These are phyloP conservation scores for Idaea biselata DNA, from an alignment of 2,888 invertebrate genomes.

Conservation along the genomic window DNA sequence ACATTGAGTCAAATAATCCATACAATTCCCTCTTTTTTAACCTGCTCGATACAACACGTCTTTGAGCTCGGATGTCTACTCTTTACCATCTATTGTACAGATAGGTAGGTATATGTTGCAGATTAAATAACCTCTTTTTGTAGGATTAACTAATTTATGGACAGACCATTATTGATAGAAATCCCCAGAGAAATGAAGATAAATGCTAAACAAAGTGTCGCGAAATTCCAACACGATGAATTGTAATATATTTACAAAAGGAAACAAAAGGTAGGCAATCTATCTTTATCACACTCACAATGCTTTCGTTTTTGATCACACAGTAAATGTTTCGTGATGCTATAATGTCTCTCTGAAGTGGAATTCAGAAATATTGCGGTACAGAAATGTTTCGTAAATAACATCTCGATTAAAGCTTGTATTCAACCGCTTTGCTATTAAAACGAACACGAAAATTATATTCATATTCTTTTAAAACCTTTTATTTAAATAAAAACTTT, in stretches of 20 bases:
- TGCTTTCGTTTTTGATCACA: conserved; percentile 18
- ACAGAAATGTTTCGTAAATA: conserved; percentile 19
- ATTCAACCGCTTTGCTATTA: neutral
- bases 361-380: conserved; percentile 16
- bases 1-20: too few species aligned
- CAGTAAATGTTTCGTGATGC: conserved; percentile 17
- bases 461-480: neutral
- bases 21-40: too few species aligned
- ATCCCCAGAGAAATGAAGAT: neutral
- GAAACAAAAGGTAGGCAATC: conserved; percentile 17
- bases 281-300: conserved; percentile 18
- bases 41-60: too few species aligned
- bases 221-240: conserved; percentile 9
- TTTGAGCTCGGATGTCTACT: too few species aligned
- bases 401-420: conserved; percentile 5
- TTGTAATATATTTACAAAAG: conserved; percentile 22
- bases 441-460: neutral
- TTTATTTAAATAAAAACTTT: neutral
- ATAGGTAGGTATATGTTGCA: neutral
- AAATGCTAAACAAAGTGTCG: neutral
- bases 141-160: neutral
- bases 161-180: neutral
- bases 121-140: neutral
- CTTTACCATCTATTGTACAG: neutral
- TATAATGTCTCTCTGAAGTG: conserved; percentile 20